Evolutionary conservation across 2,113 vertebrate species (phyloP).

Genomic region (Recurvirostra avosetta): DNA sequence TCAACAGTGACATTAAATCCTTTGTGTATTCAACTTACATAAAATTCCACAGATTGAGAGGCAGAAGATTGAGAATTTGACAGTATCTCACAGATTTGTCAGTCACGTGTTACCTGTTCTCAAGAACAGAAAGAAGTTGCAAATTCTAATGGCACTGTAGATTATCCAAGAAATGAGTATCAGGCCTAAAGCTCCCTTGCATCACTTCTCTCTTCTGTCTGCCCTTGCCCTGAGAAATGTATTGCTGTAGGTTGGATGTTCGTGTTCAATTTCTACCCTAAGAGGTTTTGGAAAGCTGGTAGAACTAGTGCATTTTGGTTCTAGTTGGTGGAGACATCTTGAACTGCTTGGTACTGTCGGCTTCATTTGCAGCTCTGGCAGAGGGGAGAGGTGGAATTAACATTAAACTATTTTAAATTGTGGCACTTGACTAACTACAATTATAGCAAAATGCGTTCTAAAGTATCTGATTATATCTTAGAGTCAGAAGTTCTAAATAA

Average conservation of each 20-base stretch:
- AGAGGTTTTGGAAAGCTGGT: neutral
- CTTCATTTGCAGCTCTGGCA: neutral
- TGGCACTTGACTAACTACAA: neutral
- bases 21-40: neutral
- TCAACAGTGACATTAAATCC: neutral
- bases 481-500: constrained; percentile 21
- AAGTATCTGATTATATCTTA: constrained; percentile 23
- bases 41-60: neutral
- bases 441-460: neutral
- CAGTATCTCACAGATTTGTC: neutral
- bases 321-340: neutral
- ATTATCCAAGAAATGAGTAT: neutral
- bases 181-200: neutral
- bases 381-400: neutral
- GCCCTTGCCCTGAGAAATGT: neutral
- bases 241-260: neutral
- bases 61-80: neutral
- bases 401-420: neutral
- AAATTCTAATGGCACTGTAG: neutral
- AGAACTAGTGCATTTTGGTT: neutral
- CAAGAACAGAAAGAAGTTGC: neutral
- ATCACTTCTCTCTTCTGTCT: neutral
- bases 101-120: neutral
- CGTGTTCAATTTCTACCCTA: neutral
- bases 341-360: neutral